Evolutionary conservation across 2,888 invertebrate species (phyloP).

Genomic region (Strigamia transsilvanica): DNA sequence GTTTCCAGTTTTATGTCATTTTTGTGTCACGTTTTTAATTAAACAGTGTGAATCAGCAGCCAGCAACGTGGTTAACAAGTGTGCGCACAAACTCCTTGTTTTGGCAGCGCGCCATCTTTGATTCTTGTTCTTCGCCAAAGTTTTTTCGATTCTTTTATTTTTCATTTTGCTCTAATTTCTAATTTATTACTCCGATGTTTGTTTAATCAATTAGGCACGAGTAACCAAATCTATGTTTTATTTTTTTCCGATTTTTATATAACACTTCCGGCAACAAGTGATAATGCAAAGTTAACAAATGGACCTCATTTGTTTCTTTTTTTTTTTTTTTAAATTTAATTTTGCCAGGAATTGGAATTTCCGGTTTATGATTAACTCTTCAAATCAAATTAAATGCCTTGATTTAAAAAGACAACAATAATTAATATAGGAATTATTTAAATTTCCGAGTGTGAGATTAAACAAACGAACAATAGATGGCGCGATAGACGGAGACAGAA

Average conservation of each 20-base stretch:
- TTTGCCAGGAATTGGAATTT: constrained; percentile 18
- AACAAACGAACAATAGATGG: too few species aligned
- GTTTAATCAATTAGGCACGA: constrained; percentile 9
- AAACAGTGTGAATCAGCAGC: neutral
- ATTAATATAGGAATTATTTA: too few species aligned
- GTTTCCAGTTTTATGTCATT: neutral
- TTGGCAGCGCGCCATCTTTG: neutral
- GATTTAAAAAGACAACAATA: neutral
- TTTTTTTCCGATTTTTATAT: neutral
- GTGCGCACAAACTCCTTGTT: neutral
- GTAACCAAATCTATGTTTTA: neutral
- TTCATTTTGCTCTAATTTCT: neutral
- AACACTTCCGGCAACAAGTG: constrained; percentile 17
- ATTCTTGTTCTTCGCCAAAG: neutral
- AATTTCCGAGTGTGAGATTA: too few species aligned
- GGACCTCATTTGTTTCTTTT: neutral
- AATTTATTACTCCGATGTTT: constrained; percentile 24
- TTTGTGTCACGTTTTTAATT: neutral
- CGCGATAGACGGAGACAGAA: too few species aligned
- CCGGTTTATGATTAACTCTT: neutral
- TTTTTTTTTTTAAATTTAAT: too few species aligned
- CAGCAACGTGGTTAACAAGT: neutral
- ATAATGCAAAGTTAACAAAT: neutral
- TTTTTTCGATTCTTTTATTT: neutral
- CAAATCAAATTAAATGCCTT: neutral